phyloP scores from a whole-genome alignment of 2,888 invertebrate species.

The Colostygia pectinataria region DNA sequence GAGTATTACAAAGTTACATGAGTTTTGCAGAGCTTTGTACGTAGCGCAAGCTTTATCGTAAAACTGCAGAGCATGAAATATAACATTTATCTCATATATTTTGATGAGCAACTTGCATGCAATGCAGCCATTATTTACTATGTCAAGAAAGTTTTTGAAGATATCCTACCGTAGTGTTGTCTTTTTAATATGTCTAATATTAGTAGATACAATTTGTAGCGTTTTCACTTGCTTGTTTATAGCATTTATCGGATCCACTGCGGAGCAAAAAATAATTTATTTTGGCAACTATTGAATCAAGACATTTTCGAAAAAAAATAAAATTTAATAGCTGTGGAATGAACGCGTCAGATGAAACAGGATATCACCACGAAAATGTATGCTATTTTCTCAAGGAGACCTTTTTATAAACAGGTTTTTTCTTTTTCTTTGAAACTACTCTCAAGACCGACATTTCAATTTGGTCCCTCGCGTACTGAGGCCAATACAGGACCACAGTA shows the following conservation, averaged over 20 bases:
- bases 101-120: slow-evolving; percentile 22
- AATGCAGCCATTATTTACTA: slow-evolving; percentile 10
- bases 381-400: slow-evolving; percentile 1
- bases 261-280: too few species aligned
- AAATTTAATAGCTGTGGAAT: too few species aligned
- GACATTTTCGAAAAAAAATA: too few species aligned
- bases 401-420: slow-evolving; percentile 5
- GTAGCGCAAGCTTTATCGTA: slow-evolving; percentile 1
- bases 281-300: too few species aligned
- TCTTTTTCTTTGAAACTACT: slow-evolving; percentile 14
- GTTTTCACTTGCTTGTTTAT: too few species aligned
- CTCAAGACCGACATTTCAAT: slow-evolving; percentile 26
- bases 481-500: slow-evolving; percentile 25
- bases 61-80: not conserved
- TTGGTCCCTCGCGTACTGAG: slow-evolving; percentile 20
- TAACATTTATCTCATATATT: slow-evolving; percentile 6
- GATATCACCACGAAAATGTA: too few species aligned
- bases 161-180: not conserved
- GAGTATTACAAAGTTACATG: too few species aligned
- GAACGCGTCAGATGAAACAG: too few species aligned
- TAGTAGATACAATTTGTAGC: not conserved
- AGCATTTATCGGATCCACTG: too few species aligned
- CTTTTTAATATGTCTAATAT: too few species aligned
- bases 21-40: not conserved
- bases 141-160: slow-evolving; percentile 1